Base-by-base conservation (phyloP, 2,888 invertebrate genomes). In the Octodonta nipae region DNA sequence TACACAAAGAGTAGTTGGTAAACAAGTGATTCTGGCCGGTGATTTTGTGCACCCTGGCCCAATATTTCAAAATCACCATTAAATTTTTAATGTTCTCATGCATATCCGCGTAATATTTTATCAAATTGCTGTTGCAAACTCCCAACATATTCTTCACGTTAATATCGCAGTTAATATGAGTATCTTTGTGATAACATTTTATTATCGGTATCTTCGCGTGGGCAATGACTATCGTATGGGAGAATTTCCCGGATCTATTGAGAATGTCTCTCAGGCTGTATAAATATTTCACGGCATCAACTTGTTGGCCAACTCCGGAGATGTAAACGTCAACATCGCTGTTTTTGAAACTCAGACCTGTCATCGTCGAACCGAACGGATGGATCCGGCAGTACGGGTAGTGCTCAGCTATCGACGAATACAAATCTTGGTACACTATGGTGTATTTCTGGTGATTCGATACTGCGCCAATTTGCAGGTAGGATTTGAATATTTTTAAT, bases 201-300 rank as follows among this genome's bases (percentile, higher is more conserved):
- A 86, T 72, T 39, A 86, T 80, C 14, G 86, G 86, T 3, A 79
- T 80, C 53, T 78, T 76, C 8, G 85, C 83, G 29, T 67, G 65
- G 0, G 77, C 73, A 46, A 84, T 81, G 27, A 73, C 60, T 13
- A 75, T 50, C 11, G 80, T 60, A 32, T 75, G 66, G 0, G 60
- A 43, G 57, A 78, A 81, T 5, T 60, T 36, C 6, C 36, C 26
- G 5, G 49, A 47, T 35, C 40, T 45, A 12, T 12, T 13, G 16
- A 40, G 26, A 27, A 50, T 42, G 15, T 37, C 41, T 38, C 38
- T 45, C 2, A 51, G 42, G 16, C 36, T 43, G 24, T 45, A 49
- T 7, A 55, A 44, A 22, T 28, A 37, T 4, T 24, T 20, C 5
- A 43, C 28, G 13, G 52, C 48, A 13, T 47, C 49, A 26, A 42